These are phyloP conservation scores for Rugalucina vietnamica DNA, from an alignment of 2,888 invertebrate genomes.

Conservation along the genomic window DNA sequence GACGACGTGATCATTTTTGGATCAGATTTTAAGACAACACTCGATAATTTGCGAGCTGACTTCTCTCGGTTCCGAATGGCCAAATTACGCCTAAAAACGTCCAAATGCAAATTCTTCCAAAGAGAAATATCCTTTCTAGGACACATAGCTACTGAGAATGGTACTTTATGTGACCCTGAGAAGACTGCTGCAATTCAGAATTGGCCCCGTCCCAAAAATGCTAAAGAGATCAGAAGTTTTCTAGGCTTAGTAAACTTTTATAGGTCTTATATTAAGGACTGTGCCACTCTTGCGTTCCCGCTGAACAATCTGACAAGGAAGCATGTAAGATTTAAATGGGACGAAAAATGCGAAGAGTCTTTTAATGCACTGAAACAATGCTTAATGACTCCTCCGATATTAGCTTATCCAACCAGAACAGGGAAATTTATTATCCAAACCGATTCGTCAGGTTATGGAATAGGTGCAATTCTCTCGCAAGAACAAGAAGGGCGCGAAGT, in stretches of 20 bases:
- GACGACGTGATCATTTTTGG: slow-evolving; percentile 3
- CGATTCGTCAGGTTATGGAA: slow-evolving; percentile 27
- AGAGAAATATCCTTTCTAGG: background rate
- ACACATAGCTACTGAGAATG: background rate
- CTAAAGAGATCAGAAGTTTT: slow-evolving; percentile 15
- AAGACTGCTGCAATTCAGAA: slow-evolving; percentile 18
- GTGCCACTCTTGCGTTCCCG: background rate
- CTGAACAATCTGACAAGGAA: slow-evolving; percentile 3
- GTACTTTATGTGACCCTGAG: slow-evolving; percentile 11
- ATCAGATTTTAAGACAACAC: background rate
- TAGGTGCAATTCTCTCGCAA: slow-evolving; percentile 37
- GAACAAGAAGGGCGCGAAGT: slow-evolving; percentile 34
- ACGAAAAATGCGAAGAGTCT: background rate
- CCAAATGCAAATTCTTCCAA: background rate
- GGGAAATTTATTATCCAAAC: slow-evolving; percentile 29
- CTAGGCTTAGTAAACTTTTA: slow-evolving; percentile 29
- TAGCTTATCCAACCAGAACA: background rate
- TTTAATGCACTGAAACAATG: background rate
- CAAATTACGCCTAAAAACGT: too few relatives aligned
- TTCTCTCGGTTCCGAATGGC: background rate
- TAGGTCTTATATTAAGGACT: slow-evolving; percentile 24
- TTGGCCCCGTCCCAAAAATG: slow-evolving; percentile 1
- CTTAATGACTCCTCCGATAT: background rate
- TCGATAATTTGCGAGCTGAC: background rate
- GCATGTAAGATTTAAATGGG: slow-evolving; percentile 11